These are phyloP conservation scores for Diadegma fenestrale DNA, from an alignment of 2,888 invertebrate species.

Conservation along the genomic window DNA sequence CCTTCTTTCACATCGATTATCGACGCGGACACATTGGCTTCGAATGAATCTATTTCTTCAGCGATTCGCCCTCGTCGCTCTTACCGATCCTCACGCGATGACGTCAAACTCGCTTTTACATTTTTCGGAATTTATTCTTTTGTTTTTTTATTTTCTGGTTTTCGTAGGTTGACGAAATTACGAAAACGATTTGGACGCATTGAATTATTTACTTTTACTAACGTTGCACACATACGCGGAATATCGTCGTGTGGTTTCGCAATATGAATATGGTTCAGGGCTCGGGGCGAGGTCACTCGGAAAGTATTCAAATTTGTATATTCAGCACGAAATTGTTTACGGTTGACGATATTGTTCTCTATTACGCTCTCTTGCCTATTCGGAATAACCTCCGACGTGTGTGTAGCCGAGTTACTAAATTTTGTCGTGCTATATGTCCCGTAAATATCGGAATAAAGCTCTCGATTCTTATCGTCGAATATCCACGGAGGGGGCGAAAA, in stretches of 20 bases:
- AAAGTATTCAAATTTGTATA: not conserved
- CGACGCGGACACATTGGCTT: not conserved
- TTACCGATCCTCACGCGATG: not conserved
- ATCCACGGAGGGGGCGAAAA: conserved; percentile 1
- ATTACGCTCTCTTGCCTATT: not conserved
- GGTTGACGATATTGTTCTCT: not conserved
- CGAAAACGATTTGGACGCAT: no score
- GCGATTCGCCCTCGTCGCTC: not conserved
- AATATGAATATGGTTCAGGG: not conserved
- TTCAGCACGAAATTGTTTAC: not conserved
- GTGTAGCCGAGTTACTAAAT: not conserved
- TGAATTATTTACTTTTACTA: no score
- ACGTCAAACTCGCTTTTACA: no score
- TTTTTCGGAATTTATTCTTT: no score
- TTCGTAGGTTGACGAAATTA: no score
- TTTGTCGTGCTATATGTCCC: not conserved
- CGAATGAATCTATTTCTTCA: not conserved
- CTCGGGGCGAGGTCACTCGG: not conserved
- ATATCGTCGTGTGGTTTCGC: not conserved
- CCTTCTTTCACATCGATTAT: not conserved
- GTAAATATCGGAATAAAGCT: not conserved
- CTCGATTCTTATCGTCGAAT: conserved; percentile 5
- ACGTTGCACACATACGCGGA: no score
- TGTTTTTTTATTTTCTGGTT: no score
- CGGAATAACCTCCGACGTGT: not conserved